Evolutionary conservation across 2,797 vertebrate genomes (phyloP).

Genomic region (Bradypodion ventrale): DNA sequence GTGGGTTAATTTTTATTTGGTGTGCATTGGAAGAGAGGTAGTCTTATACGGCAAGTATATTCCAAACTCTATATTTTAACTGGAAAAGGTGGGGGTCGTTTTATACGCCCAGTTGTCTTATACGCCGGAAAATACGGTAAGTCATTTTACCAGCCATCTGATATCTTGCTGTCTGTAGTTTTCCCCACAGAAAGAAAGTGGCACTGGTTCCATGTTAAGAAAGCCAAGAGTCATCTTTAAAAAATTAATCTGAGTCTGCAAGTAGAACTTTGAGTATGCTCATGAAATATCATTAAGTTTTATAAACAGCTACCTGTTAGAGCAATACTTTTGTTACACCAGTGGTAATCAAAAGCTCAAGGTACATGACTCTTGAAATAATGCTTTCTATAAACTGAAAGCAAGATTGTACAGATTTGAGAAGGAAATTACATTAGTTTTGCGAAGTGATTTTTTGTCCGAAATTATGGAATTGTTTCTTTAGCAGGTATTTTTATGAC

Average conservation of each 20-base stretch:
- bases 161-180: not conserved
- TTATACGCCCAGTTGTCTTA: no score
- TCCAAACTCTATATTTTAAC: no score
- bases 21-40: no score
- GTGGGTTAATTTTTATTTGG: no score
- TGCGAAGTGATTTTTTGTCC: not conserved
- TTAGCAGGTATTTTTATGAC: not conserved
- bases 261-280: not conserved
- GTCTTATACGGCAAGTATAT: no score
- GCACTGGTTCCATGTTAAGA: not conserved
- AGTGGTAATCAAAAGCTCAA: not conserved
- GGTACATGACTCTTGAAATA: not conserved
- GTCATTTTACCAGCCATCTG: not conserved
- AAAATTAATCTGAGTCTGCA: not conserved
- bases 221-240: not conserved
- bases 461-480: not conserved
- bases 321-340: no score
- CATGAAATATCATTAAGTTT: not conserved
- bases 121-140: no score
- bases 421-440: not conserved
- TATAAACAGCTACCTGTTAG: not conserved
- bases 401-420: not conserved
- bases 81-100: no score
- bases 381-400: not conserved
- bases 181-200: not conserved